Evolutionary conservation across 2,113 vertebrate genomes (phyloP).

Genomic region (Glaucidium brasilianum): DNA sequence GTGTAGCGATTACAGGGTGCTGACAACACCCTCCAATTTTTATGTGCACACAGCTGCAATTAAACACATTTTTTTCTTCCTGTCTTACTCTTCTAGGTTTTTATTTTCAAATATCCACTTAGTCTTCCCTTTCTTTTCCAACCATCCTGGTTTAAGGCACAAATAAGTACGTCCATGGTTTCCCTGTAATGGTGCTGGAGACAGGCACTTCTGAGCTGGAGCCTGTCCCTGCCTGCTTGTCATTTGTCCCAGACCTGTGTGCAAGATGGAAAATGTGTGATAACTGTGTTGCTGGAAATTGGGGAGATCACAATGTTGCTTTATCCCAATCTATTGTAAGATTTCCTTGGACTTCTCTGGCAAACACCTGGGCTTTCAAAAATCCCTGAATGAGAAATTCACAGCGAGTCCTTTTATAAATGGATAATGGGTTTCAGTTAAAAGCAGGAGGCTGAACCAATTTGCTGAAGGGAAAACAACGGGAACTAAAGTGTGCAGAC

Average conservation of each 20-base stretch:
- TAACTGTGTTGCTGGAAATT: background rate
- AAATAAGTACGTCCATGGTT: background rate
- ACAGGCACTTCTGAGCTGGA: background rate
- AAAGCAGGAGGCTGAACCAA: background rate
- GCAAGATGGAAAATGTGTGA: background rate
- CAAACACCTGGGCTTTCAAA: background rate
- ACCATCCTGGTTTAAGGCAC: background rate
- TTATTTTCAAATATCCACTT: background rate
- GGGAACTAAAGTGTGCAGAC: background rate
- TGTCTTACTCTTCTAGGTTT: background rate
- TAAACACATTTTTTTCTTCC: background rate
- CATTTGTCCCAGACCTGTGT: background rate
- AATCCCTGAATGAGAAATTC: background rate
- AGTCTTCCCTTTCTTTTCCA: background rate
- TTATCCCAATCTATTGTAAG: background rate
- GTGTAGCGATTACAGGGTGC: background rate
- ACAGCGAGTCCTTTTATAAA: background rate
- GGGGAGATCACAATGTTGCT: background rate
- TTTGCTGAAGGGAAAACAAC: background rate
- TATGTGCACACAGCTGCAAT: background rate
- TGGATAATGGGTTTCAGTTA: background rate
- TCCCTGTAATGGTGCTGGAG: background rate
- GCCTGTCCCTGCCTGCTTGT: background rate
- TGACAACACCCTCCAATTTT: background rate
- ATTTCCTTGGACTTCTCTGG: background rate